Evolutionary conservation across 2,113 vertebrate species (phyloP).

Genomic region (Felis catus): F.catus_Fca126_mat1.0 CM031412.1:88210001-88210500

Average conservation of each 20-base stretch:
- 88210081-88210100: constrained; percentile 99
- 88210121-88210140: constrained; percentile 97
- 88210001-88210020: constrained; percentile 99
- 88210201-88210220: constrained; percentile 83
- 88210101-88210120: constrained; percentile 98
- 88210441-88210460: not conserved
- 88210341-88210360: not conserved
- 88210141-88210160: constrained; percentile 96
- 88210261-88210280: not conserved
- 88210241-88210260: not conserved
- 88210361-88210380: not conserved
- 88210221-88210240: not conserved
- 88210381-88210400: not conserved
- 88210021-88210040: constrained; percentile 98
- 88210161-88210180: not conserved
- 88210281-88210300: not conserved
- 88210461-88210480: not conserved
- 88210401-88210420: constrained; percentile 38
- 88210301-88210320: not conserved
- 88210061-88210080: constrained; percentile 96
- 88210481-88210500: not conserved
- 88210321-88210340: not conserved
- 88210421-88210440: constrained; percentile 52
- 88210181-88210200: constrained; percentile 86
- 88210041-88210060: constrained; percentile 97